These are phyloP conservation scores for Sarcophilus harrisii DNA, from an alignment of 2,797 vertebrate genomes.

Conservation along the genomic window DNA sequence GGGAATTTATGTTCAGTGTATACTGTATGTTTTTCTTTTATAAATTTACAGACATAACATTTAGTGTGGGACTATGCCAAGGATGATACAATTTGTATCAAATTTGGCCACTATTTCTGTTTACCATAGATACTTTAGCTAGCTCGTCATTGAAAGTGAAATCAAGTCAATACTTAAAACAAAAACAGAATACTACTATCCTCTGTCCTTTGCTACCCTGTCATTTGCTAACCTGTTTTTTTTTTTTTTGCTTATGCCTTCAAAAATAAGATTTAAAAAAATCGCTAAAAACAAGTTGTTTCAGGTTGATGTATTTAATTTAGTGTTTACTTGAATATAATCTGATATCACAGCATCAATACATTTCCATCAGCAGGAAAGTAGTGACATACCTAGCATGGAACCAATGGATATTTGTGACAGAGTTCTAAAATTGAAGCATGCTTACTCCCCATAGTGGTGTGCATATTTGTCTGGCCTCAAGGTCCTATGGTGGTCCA, in stretches of 20 bases:
- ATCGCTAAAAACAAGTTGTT: background rate
- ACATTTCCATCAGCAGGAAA: background rate
- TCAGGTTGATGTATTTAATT: background rate
- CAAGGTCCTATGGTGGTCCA: background rate
- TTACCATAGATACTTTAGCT: rapidly evolving
- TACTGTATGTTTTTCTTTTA: background rate
- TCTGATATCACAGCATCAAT: background rate
- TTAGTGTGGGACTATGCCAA: background rate
- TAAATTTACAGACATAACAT: background rate
- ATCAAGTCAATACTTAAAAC: background rate
- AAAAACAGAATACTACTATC: background rate
- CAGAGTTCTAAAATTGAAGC: background rate
- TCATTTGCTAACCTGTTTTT: background rate
- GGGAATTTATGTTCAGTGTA: rapidly evolving
- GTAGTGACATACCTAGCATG: background rate
- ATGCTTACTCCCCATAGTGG: background rate
- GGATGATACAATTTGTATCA: background rate
- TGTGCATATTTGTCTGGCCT: background rate
- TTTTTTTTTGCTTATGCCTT: background rate
- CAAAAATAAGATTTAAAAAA: background rate
- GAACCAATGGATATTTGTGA: background rate
- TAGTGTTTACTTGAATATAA: background rate
- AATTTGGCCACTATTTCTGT: background rate
- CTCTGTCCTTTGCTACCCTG: background rate
- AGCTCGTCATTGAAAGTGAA: background rate